phyloP scores from a whole-genome alignment of 2,797 vertebrate genomes.

The Schizopygopsis malacanthus region DNA sequence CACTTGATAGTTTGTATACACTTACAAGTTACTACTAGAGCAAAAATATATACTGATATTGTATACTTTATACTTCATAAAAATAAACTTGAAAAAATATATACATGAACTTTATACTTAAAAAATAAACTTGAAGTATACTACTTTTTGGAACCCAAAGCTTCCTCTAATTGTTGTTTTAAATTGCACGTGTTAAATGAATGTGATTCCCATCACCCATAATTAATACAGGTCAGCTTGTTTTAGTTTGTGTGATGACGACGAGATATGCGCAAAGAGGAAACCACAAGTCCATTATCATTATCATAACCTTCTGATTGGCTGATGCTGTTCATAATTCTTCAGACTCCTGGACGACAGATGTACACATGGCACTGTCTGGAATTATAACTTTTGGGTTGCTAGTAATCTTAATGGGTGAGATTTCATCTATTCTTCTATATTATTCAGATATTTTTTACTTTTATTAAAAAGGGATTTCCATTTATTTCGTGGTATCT shows the following conservation, averaged over 20 bases:
- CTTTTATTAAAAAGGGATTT: not conserved
- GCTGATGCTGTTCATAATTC: not conserved
- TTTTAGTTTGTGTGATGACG: not conserved
- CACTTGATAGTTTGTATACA: no score
- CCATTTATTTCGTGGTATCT: not conserved
- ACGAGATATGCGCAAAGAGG: not conserved
- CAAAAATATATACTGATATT: no score
- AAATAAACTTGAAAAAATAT: no score
- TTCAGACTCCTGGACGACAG: not conserved
- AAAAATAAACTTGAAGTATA: no score
- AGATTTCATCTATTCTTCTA: not conserved
- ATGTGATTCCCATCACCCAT: not conserved
- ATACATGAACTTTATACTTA: no score
- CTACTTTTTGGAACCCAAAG: no score
- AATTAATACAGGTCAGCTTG: not conserved
- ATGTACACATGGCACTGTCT: not conserved
- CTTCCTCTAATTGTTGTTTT: not conserved
- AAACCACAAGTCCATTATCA: slow-evolving; percentile 3
- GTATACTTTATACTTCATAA: no score
- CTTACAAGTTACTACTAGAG: no score
- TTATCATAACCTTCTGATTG: not conserved
- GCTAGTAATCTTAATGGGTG: not conserved
- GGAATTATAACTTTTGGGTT: not conserved
- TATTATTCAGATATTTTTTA: not conserved
- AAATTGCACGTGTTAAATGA: not conserved